Evolutionary conservation across 2,888 invertebrate genomes (phyloP), one percentile per base, ranked within the genome.

Genomic region (Diaphora mendica): DNA sequence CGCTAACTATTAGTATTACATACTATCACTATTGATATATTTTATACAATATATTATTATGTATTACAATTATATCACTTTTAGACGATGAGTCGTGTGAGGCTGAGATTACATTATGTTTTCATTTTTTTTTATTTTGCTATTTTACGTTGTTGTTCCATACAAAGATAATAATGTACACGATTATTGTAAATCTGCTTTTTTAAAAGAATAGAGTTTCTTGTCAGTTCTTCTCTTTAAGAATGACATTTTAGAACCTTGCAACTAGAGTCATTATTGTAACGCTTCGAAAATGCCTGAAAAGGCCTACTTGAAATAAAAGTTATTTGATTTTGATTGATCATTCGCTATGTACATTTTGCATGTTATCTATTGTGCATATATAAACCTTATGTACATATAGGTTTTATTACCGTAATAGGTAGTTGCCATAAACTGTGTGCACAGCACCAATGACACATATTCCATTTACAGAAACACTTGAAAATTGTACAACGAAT

Each of bases 41-140:
- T 68, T 64, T 73, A 81, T 55, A 69, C 42, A 74, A 71, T 77
- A 44, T 69, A 39, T 70, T 67, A 77, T 76, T 72, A 77, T 77
- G 71, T 70, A 71, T 75, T 70, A 79, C 73, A 81, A 65, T 79
- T 82, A 76, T 85, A 85, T 84, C 85, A 84, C 85, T 80, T 79
- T 76, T 42, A 81, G 78, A 85, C 83, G 78, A 74, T 85, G 79
- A 83, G 83, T 78, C 74, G 83, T 77, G 83, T 83, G 85, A 83
- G 81, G 78, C 70, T 82, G 79, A 83, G 81, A 85, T 81, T 82
- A 71, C 75, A 42, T 74, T 68, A 72, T 30, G 66, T 30, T 26
- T 62, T 62, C 44, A 44, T 64, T 39, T 39, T 11, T 39, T 39
- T 39, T 39, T 1, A 39, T 11, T 8, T 39, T 11, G 39, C 39